Percentiles rank a stretch among this genome's conserved stretches.
Conservation (phyloP, 2,888 invertebrate species). For the Boloria selene region DNA sequence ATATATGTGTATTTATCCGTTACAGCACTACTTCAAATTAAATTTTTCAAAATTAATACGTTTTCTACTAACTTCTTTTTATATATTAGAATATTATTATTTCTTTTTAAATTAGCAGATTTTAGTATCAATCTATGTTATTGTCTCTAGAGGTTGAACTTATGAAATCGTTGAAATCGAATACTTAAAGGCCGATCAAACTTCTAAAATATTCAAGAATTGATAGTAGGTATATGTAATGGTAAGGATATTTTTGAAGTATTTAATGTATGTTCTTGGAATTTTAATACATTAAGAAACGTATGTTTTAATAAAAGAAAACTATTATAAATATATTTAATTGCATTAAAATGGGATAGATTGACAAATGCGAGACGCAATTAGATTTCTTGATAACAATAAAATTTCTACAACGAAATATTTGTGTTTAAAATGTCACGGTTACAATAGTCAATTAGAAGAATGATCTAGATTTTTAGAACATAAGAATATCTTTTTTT, state of each 20-base stretch:
- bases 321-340: conserved; percentile 3
- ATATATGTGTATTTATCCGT: conserved; percentile 2
- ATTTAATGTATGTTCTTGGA: conserved; percentile 2
- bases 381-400: no score
- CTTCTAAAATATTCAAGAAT: background rate
- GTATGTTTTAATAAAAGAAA: background rate
- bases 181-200: background rate
- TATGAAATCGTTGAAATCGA: background rate
- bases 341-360: conserved; percentile 2
- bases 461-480: no score
- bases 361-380: background rate
- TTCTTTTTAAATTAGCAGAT: no score
- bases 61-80: no score
- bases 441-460: no score
- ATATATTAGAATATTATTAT: no score
- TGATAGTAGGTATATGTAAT: background rate
- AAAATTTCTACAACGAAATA: no score
- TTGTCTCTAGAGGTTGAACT: background rate
- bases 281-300: background rate
- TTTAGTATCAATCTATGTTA: no score
- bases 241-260: conserved; percentile 7
- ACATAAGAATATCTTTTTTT: no score
- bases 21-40: background rate
- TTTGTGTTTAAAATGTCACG: no score
- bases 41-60: background rate